phyloP scores from a whole-genome alignment of 2,888 invertebrate species.

The Drosophila seclusa region DNA sequence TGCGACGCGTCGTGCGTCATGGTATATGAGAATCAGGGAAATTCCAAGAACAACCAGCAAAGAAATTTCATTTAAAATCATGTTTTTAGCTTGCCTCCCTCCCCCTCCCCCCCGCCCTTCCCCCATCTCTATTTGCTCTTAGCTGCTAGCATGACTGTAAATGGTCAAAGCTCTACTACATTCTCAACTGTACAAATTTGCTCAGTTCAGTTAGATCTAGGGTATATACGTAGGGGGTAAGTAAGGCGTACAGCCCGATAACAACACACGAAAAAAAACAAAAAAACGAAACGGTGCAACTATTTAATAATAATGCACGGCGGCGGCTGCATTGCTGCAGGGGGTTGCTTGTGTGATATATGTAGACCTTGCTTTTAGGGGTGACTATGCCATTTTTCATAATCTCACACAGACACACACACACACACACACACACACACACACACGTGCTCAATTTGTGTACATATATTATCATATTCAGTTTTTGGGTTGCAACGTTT shows the following conservation, averaged over 20 bases:
- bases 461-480: conserved; percentile 53
- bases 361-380: conserved; percentile 50
- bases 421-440: conserved; percentile 8
- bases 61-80: conserved; percentile 59
- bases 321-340: conserved; percentile 41
- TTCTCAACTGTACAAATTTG: conserved; percentile 39
- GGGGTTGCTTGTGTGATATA: conserved; percentile 32
- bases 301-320: conserved; percentile 53
- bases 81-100: conserved; percentile 27
- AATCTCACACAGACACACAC: conserved; percentile 35
- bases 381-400: conserved; percentile 67
- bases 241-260: conserved; percentile 20
- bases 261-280: not conserved
- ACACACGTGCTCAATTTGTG: not conserved
- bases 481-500: conserved; percentile 54
- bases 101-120: not conserved
- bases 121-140: not conserved
- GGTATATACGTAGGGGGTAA: not conserved
- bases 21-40: conserved; percentile 51
- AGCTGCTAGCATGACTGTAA: not conserved
- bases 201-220: conserved; percentile 28
- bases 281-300: conserved; percentile 33
- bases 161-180: conserved; percentile 35
- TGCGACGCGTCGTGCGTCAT: conserved; percentile 47
- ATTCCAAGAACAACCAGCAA: conserved; percentile 60